phyloP scores from a whole-genome alignment of 1,140 invertebrate genomes.

The Papilio aristodemus region DNA sequence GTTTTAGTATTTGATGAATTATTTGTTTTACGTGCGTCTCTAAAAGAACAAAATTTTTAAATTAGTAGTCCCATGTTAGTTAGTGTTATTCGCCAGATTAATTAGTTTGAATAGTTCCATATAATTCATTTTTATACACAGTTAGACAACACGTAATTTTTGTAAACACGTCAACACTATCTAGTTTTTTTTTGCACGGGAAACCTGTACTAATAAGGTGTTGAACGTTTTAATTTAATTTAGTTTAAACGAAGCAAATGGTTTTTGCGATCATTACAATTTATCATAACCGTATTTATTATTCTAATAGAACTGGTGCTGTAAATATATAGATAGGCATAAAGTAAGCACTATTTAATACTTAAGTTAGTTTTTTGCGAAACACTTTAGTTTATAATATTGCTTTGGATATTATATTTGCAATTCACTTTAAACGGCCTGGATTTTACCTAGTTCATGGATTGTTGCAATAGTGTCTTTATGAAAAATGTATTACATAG shows the following conservation, averaged over 20 bases:
- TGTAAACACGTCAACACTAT: slow-evolving; percentile 2
- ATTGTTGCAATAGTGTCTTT: slow-evolving; percentile 41
- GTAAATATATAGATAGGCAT: slow-evolving; percentile 10
- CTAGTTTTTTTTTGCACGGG: background rate
- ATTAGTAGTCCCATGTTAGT: too few species aligned
- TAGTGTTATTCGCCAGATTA: too few species aligned
- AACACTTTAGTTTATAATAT: slow-evolving; percentile 18
- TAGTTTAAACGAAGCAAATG: slow-evolving; percentile 14
- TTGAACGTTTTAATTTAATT: slow-evolving; percentile 19
- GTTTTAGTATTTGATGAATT: too few species aligned
- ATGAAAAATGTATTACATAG: slow-evolving; percentile 43
- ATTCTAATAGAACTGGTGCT: slow-evolving; percentile 18
- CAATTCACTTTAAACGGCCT: slow-evolving; percentile 8
- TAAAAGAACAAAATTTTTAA: too few species aligned
- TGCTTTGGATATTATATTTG: slow-evolving; percentile 18
- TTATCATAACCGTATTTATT: slow-evolving; percentile 27
- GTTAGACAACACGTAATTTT: background rate
- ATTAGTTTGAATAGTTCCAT: too few species aligned
- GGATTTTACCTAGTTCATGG: slow-evolving; percentile 24
- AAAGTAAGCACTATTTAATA: background rate
- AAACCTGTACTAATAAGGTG: slow-evolving; percentile 13
- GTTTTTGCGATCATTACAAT: slow-evolving; percentile 23
- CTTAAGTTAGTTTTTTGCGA: background rate
- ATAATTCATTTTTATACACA: background rate
- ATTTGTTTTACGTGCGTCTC: too few species aligned